Evolutionary conservation across 2,888 invertebrate species (phyloP).

Genomic region (Monochamus alternatus): DNA sequence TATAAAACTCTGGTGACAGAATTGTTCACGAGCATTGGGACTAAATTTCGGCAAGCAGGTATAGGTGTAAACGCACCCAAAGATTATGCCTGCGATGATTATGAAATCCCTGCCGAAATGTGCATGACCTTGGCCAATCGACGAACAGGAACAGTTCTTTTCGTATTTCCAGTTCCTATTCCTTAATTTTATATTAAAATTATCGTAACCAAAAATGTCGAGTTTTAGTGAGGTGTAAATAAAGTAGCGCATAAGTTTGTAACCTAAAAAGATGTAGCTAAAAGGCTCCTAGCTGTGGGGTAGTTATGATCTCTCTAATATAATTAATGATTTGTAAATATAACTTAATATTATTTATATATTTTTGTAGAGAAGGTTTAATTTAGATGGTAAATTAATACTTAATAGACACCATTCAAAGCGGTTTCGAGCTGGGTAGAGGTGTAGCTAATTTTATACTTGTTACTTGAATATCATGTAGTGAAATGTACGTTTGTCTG

Average conservation of each 20-base stretch:
- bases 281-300: constrained; percentile 42
- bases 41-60: not conserved
- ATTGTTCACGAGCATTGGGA: not conserved
- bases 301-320: constrained; percentile 57
- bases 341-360: constrained; percentile 44
- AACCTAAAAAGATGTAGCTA: constrained; percentile 24
- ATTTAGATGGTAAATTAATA: constrained; percentile 38
- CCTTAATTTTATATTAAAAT: constrained; percentile 46
- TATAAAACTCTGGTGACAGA: not conserved
- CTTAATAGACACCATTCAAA: constrained; percentile 35
- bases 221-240: constrained; percentile 48
- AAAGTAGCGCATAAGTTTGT: constrained; percentile 41
- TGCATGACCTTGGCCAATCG: constrained; percentile 22
- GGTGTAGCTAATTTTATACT: constrained; percentile 19
- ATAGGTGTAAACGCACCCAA: not conserved
- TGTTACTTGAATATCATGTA: constrained; percentile 24
- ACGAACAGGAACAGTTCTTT: constrained; percentile 32
- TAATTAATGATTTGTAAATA: constrained; percentile 59
- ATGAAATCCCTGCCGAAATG: constrained; percentile 7
- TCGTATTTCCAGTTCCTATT: constrained; percentile 53
- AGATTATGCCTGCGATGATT: not conserved
- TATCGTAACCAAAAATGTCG: constrained; percentile 29
- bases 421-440: not conserved
- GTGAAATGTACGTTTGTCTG: constrained; percentile 25
- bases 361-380: constrained; percentile 42